phyloP scores from a whole-genome alignment of 1,140 invertebrate genomes.

The Lepidurus arcticus region DNA sequence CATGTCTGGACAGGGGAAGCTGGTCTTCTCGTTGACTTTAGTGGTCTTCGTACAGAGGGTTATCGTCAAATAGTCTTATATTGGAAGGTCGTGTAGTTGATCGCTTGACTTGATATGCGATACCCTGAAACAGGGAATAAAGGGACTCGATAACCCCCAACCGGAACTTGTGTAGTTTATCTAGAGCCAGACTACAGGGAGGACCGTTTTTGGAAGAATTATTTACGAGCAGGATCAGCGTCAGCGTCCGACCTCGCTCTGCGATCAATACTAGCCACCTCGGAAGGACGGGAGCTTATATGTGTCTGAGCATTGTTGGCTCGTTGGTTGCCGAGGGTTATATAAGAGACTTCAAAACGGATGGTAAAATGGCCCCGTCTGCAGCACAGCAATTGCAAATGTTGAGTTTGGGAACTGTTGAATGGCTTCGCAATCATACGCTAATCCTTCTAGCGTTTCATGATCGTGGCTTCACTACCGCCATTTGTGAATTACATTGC shows the following conservation, averaged over 20 bases:
- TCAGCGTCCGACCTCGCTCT: background rate
- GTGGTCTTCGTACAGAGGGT: too few species aligned
- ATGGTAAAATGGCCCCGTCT: background rate
- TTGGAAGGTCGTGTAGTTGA: background rate
- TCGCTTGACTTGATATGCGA: background rate
- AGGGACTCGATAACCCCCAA: background rate
- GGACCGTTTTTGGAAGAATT: background rate
- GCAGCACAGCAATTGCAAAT: background rate
- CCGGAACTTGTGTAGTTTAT: background rate
- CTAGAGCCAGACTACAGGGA: too few species aligned
- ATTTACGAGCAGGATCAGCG: background rate
- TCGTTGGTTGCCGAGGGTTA: background rate
- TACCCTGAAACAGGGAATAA: background rate
- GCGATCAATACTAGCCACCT: background rate
- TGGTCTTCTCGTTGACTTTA: background rate
- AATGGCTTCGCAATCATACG: background rate
- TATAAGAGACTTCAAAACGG: background rate
- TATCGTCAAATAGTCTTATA: background rate
- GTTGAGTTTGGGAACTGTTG: background rate
- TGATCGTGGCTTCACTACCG: background rate
- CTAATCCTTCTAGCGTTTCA: background rate
- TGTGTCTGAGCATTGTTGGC: slow-evolving; percentile 5
- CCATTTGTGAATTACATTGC: background rate
- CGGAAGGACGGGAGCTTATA: background rate
- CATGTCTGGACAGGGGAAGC: background rate